A percentile compares a stretch with the other conserved stretches of the same genome.
Conservation (phyloP, 92 coral and sea anemone species). For the Parazoanthus swiftii region DNA sequence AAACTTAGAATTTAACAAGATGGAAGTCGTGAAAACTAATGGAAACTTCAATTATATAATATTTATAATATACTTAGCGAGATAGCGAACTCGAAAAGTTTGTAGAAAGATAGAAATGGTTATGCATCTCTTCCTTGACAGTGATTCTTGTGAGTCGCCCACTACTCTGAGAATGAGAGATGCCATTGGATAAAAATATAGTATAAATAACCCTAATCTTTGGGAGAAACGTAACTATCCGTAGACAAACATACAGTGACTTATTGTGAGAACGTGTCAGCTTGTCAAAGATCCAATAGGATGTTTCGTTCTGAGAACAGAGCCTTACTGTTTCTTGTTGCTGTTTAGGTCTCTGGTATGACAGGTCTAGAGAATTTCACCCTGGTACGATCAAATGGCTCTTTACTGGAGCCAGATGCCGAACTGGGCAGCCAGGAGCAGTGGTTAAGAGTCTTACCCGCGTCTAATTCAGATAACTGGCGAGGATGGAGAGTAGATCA, state of each 20-base stretch:
- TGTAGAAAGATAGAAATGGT: background rate
- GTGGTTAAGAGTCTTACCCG: constrained; percentile 44
- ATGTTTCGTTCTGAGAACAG: too few species aligned
- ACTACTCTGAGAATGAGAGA: too few species aligned
- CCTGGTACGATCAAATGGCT: constrained; percentile 2
- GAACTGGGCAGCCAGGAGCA: constrained; percentile 54
- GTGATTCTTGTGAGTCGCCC: background rate
- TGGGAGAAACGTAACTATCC: too few species aligned
- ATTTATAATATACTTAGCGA: too few species aligned
- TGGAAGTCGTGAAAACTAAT: too few species aligned
- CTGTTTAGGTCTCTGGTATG: background rate
- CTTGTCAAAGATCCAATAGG: too few species aligned
- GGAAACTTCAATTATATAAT: too few species aligned
- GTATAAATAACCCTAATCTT: too few species aligned
- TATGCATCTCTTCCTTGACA: background rate
- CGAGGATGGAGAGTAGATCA: constrained; percentile 51
- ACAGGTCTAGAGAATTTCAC: constrained; percentile 7
- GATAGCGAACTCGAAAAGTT: background rate
- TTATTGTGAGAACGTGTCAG: too few species aligned
- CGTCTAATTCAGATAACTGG: constrained; percentile 47
- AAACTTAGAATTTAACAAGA: too few species aligned
- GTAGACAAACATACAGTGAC: too few species aligned
- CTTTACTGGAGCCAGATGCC: background rate
- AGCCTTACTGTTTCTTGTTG: background rate
- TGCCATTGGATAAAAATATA: too few species aligned